Conservation (phyloP, 2,888 invertebrate species). For the Cephonodes hylas region DNA sequence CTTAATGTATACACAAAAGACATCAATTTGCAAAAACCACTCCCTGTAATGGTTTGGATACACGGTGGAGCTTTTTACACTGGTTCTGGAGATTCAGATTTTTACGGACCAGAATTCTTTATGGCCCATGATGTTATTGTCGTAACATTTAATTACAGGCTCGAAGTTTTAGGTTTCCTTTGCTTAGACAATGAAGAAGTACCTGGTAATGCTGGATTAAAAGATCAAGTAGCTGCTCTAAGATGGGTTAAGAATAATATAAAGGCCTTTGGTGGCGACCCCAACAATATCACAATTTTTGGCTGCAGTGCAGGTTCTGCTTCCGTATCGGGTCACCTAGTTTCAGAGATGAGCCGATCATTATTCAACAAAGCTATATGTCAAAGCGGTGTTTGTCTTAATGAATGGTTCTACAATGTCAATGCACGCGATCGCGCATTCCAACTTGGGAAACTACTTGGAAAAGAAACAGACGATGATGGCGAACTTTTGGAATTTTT, state of each 20-base stretch:
- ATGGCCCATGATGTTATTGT: conserved; percentile 65
- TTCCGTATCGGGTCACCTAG: conserved; percentile 59
- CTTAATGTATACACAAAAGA: conserved; percentile 83
- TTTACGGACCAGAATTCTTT: conserved; percentile 74
- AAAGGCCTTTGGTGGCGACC: conserved; percentile 64
- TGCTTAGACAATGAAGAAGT: conserved; percentile 71
- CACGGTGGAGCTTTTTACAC: conserved; percentile 77
- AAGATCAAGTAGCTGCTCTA: conserved; percentile 75
- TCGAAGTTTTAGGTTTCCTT: conserved; percentile 73
- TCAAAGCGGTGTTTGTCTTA: conserved; percentile 73
- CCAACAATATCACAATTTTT: conserved; percentile 67
- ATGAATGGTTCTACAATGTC: conserved; percentile 67
- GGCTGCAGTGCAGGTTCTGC: conserved; percentile 75
- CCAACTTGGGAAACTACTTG: conserved; percentile 65
- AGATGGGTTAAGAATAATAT: conserved; percentile 74
- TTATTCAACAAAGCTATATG: conserved; percentile 74
- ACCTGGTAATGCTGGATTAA: conserved; percentile 74
- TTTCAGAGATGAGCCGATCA: conserved; percentile 68
- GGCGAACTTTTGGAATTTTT: conserved; percentile 60
- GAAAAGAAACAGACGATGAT: conserved; percentile 61
- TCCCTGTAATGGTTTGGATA: conserved; percentile 76
- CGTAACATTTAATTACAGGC: conserved; percentile 74
- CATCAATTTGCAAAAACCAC: conserved; percentile 34
- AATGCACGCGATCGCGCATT: conserved; percentile 63
- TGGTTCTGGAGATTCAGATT: conserved; percentile 73